Evolutionary conservation across 2,113 vertebrate species (phyloP).

Genomic region (Psammodynastes pulverulentus): DNA sequence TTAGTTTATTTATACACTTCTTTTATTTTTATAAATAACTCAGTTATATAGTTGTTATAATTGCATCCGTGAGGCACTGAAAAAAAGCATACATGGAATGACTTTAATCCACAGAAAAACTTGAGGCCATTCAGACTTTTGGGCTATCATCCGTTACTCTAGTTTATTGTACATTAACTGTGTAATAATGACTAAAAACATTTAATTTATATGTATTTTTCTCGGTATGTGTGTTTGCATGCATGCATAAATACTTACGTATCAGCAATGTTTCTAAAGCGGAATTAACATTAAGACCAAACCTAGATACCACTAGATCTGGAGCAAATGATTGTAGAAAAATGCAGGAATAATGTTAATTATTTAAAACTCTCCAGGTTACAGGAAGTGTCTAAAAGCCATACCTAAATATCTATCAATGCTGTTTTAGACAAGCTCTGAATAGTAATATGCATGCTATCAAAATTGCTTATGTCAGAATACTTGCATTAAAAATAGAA

Average conservation of each 20-base stretch:
- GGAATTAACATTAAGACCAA: neutral
- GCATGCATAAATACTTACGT: neutral
- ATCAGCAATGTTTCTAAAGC: neutral
- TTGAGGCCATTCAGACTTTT: neutral
- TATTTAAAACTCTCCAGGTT: neutral
- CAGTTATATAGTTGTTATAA: neutral
- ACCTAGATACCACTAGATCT: too few species aligned
- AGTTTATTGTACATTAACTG: neutral
- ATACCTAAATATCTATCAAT: neutral
- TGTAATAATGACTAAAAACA: neutral
- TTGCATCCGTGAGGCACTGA: neutral
- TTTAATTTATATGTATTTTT: neutral
- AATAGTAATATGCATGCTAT: neutral
- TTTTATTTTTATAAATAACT: neutral
- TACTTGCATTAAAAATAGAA: neutral
- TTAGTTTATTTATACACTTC: neutral
- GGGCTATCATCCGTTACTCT: neutral
- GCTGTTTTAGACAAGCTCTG: neutral
- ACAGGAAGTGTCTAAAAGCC: neutral
- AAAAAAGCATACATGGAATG: neutral
- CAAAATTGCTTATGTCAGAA: neutral
- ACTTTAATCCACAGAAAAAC: neutral
- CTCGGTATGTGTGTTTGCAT: neutral
- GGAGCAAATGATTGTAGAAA: neutral
- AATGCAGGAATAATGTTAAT: neutral